Evolutionary conservation across 1,140 invertebrate genomes (phyloP).

Genomic region (Camponotus vicinus): DNA sequence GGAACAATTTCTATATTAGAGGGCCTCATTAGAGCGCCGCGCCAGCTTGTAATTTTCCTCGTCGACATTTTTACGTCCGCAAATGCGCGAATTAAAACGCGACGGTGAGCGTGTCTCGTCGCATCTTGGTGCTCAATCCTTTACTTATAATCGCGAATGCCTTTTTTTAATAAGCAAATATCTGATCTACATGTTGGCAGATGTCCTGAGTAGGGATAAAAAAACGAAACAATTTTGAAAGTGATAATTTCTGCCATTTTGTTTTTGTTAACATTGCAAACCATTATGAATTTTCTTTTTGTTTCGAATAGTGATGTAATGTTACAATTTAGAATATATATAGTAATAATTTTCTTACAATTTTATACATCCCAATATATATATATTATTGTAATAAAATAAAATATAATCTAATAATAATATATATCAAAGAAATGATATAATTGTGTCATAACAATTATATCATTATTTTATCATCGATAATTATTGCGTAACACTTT

Average conservation of each 20-base stretch:
- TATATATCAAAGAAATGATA: neutral
- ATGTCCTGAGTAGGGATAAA: neutral
- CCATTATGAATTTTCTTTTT: neutral
- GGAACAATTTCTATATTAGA: conserved; percentile 61
- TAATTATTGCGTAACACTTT: conserved; percentile 10
- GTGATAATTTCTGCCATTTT: neutral
- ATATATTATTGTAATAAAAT: too few species aligned
- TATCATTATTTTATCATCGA: conserved; percentile 19
- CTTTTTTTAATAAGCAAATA: conserved; percentile 29
- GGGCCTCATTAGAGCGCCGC: conserved; percentile 47
- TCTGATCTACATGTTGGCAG: neutral
- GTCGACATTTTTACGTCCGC: conserved; percentile 60
- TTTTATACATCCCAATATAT: neutral
- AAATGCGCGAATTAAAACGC: conserved; percentile 57
- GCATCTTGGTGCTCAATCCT: neutral
- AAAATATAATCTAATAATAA: neutral
- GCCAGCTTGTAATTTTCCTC: conserved; percentile 60
- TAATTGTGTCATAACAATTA: neutral
- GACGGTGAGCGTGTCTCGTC: conserved; percentile 16
- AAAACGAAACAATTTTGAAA: conserved; percentile 8
- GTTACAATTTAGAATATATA: neutral
- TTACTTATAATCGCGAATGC: conserved; percentile 7
- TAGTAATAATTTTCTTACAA: neutral
- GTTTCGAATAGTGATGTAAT: neutral
- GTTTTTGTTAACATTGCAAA: neutral